Conservation (phyloP, 2,888 invertebrate species). For the Tachina lurida region DNA sequence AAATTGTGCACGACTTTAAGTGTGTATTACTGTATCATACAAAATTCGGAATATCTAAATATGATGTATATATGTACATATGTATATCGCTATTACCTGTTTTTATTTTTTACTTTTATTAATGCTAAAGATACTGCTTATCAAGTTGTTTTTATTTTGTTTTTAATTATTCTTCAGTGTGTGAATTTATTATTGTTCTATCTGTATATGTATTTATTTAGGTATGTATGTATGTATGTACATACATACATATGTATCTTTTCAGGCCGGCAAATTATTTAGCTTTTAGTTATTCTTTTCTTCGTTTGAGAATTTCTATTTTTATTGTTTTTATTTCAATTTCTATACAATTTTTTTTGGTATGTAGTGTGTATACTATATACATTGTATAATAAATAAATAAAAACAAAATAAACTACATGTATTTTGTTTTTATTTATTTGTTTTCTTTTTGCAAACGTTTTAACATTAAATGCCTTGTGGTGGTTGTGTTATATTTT, state of each 20-base stretch:
- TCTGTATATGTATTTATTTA: background rate
- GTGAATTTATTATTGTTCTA: constrained; percentile 19
- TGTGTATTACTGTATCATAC: constrained; percentile 14
- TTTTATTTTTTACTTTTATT: constrained; percentile 15
- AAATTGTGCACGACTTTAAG: background rate
- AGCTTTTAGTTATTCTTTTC: constrained; percentile 13
- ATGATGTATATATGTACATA: background rate
- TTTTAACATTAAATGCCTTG: constrained; percentile 22
- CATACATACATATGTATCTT: background rate
- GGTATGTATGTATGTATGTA: too few species aligned
- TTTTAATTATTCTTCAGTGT: constrained; percentile 32
- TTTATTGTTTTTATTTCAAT: constrained; percentile 32
- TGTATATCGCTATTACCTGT: background rate
- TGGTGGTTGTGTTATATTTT: constrained; percentile 8
- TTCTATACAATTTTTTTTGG: background rate
- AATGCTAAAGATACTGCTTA: background rate
- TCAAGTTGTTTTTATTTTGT: constrained; percentile 4
- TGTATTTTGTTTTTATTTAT: background rate
- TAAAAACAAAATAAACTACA: background rate
- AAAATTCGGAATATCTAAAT: background rate
- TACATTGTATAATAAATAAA: too few species aligned
- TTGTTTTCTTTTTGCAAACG: constrained; percentile 4
- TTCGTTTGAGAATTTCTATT: constrained; percentile 7
- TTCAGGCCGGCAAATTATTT: constrained; percentile 48
- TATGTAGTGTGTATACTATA: background rate